Base-by-base conservation (phyloP, 2,888 invertebrate genomes). In the Platycheirus albimanus region DNA sequence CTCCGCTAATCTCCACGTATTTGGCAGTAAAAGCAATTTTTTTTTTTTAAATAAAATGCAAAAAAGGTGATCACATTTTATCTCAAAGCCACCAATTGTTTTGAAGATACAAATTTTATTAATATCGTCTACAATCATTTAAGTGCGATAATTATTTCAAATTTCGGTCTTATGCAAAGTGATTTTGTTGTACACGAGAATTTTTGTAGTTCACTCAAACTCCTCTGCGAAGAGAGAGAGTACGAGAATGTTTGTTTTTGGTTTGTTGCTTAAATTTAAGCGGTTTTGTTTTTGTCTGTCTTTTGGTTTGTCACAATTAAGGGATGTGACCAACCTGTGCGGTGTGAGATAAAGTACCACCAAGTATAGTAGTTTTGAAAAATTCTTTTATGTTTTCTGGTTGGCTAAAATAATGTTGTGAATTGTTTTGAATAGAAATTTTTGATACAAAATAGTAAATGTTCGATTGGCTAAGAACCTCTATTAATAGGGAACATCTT, bases 291-390 rank as follows among this genome's bases (percentile, higher is more conserved):
- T 52, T 66, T 67, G 61, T 63, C 71, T 72, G 71, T 17, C 20
- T 77, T 67, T 77, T 61, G 66, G 67, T 81, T 71, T 81, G 81
- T 28, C 81, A 72, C 81, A 81, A 81, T 81, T 51, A 13, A 61
- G 77, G 81, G 70, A 67, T 77, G 76, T 72, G 81, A 67, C 81
- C 66, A 77, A 81, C 81, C 71, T 66, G 17, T 28, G 7, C 52
- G 67, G 61, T 77, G 77, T 72, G 81, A 81, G 81, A 81, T 63
- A 81, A 72, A 10, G 1, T 49, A 81, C 81, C 81, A 71, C 71
- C 66, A 5, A 19, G n/a, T 36, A 49, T n/a, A 15, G 0, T 28
- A 17, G 4, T n/a, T n/a, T n/a, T 2, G 0, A 8, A 20, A 0
- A 33, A 11, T 67, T 3, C 4, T n/a, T 77, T 72, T 81, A 72